Evolutionary conservation across 2,888 invertebrate species (phyloP).

Genomic region (Luperina testacea): DNA sequence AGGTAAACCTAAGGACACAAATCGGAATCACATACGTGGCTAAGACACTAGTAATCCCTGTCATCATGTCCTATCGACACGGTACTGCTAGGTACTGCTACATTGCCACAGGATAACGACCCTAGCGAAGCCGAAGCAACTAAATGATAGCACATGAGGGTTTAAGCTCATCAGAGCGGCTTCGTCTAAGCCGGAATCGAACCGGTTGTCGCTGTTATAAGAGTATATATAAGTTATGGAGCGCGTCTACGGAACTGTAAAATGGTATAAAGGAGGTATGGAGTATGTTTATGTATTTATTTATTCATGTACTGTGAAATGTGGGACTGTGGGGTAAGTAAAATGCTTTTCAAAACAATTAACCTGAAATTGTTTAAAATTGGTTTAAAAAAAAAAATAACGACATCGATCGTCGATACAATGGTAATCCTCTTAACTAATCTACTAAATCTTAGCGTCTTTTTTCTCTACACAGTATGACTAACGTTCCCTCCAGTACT

Average conservation of each 20-base stretch:
- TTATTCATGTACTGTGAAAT: no score
- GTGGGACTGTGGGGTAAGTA: no score
- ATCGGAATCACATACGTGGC: slow-evolving; percentile 20
- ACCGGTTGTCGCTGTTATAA: slow-evolving; percentile 50
- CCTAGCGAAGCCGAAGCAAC: slow-evolving; percentile 29
- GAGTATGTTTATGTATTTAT: not conserved
- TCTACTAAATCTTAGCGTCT: no score
- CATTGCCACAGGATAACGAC: slow-evolving; percentile 45
- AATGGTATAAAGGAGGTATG: not conserved
- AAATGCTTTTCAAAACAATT: no score
- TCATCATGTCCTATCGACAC: slow-evolving; percentile 31
- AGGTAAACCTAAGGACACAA: slow-evolving; percentile 15
- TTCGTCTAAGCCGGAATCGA: slow-evolving; percentile 48
- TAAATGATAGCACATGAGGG: slow-evolving; percentile 54
- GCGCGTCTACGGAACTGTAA: not conserved
- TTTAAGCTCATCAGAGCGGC: slow-evolving; percentile 49
- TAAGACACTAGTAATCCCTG: slow-evolving; percentile 20
- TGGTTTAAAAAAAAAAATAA: no score
- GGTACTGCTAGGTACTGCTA: slow-evolving; percentile 13
- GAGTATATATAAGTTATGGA: slow-evolving; percentile 28
- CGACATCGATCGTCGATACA: no score
- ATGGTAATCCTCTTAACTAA: no score
- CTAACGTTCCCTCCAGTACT: no score
- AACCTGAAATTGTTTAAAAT: no score
- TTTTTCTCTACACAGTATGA: no score